Evolutionary conservation across 2,113 vertebrate genomes (phyloP).

Genomic region (Cyanistes caeruleus): DNA sequence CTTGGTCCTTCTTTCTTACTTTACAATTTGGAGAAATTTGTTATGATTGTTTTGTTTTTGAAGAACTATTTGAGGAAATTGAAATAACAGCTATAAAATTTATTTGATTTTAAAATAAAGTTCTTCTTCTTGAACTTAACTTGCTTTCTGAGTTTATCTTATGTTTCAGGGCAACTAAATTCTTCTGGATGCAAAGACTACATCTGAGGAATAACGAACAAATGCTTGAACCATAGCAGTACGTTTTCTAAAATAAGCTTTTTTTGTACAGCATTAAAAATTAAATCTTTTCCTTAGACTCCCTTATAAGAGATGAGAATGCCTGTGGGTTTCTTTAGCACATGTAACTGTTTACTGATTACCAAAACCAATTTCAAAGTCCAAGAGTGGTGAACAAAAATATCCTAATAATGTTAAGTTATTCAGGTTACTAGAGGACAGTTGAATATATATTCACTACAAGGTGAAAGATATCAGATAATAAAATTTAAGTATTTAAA

Average conservation of each 20-base stretch:
- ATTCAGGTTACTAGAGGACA: neutral
- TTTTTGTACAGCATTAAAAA: neutral
- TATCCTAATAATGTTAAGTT: neutral
- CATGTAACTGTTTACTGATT: neutral
- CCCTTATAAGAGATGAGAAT: neutral
- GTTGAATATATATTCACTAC: neutral
- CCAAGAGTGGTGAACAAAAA: neutral
- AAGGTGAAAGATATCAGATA: neutral
- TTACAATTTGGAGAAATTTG: neutral
- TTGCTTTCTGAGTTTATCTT: neutral
- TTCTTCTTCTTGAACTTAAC: neutral
- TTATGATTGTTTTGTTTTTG: neutral
- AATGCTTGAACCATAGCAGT: neutral
- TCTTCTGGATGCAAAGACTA: neutral
- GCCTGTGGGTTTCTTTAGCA: neutral
- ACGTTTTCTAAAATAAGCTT: neutral
- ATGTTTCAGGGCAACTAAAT: neutral
- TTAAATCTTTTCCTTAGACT: neutral
- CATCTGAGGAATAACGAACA: neutral
- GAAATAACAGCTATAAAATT: neutral
- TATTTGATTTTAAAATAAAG: neutral
- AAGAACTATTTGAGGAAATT: neutral
- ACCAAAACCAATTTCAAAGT: neutral
- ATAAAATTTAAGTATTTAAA: neutral
- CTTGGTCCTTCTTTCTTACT: neutral